Percentiles rank a stretch among this genome's conserved stretches.
phyloP scores from a whole-genome alignment of 1,140 invertebrate species.

The Lethrus apterus region DNA sequence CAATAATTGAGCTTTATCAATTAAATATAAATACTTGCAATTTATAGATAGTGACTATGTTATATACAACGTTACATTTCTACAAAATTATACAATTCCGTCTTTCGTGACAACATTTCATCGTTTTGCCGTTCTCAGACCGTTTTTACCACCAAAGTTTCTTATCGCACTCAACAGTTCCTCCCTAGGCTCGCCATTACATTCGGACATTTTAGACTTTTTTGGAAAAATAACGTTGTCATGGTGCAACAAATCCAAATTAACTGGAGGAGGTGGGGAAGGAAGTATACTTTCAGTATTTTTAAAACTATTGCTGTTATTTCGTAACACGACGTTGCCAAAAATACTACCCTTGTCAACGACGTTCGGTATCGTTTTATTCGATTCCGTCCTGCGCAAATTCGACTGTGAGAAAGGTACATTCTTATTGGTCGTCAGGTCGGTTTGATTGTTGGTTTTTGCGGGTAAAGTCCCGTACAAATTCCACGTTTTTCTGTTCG shows the following conservation, averaged over 20 bases:
- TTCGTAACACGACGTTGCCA: slow-evolving; percentile 17
- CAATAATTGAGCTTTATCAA: background rate
- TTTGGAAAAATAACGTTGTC: slow-evolving; percentile 39
- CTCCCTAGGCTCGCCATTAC: slow-evolving; percentile 50
- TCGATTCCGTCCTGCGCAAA: slow-evolving; percentile 31
- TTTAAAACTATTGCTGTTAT: slow-evolving; percentile 1
- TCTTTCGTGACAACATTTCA: too few relatives aligned
- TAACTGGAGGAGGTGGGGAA: slow-evolving; percentile 42
- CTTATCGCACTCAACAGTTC: slow-evolving; percentile 65
- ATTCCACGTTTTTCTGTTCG: slow-evolving; percentile 27
- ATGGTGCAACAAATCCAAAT: slow-evolving; percentile 46
- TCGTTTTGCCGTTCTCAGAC: slow-evolving; percentile 47
- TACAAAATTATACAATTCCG: too few relatives aligned
- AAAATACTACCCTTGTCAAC: slow-evolving; percentile 10
- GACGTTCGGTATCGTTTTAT: slow-evolving; percentile 16
- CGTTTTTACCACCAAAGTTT: slow-evolving; percentile 55
- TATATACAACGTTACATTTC: too few relatives aligned
- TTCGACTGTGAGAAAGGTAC: slow-evolving; percentile 32
- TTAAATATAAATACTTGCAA: too few relatives aligned
- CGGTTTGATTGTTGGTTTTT: slow-evolving; percentile 21
- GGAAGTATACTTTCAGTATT: slow-evolving; percentile 18
- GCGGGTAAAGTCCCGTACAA: slow-evolving; percentile 18
- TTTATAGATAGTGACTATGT: too few relatives aligned
- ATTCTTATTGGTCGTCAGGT: slow-evolving; percentile 23
- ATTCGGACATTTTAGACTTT: slow-evolving; percentile 36